Evolutionary conservation across 2,113 vertebrate species (phyloP), one percentile per base, ranked within the genome.

Genomic region (Campylomormyrus tamandua): DNA sequence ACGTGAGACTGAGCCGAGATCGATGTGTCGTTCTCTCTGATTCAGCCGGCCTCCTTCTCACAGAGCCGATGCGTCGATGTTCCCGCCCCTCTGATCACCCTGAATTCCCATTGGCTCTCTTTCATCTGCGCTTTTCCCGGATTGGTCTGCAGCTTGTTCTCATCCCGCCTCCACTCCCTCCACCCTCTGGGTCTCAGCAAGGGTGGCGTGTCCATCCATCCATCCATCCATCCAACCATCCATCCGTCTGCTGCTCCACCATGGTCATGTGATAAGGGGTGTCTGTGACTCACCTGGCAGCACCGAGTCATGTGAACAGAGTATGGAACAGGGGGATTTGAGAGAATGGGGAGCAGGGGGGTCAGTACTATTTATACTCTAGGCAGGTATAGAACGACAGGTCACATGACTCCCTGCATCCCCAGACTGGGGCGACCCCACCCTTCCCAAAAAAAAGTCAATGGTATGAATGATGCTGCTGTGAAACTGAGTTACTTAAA

Each of bases 1-100:
- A 93, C 92, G 93, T 92, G 93, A 45, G 35, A 46, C 35, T 45
- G 53, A 11, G 87, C 24, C 87, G 87, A 58, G 83, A 93, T 92
- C 92, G 93, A 94, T 86, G 89, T 92, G 90, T 90, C 93, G 83
- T 90, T 91, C 92, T 91, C 91, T 91, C 91, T 91, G 91, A 94
- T 95, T 93, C 92, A 90, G 89, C 89, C 87, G 88, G 80, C 87
- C 90, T 93, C 94, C 94, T 91, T 94, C 94, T 92, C 92, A 90
- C 90, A 83, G 92, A 91, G 90, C 90, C 93, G 91, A 93, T 89
- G 58, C 1, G 83, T 95, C 94, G 94, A 92, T 83, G 90, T 88
- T 90, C 70, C 90, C 91, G 92, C 91, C 91, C 92, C 91, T 91
- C 92, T 94, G 90, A 93, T 90, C 92, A 92, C 89, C 58, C 11